Evolutionary conservation across 2,888 invertebrate species (phyloP).

Genomic region (Linnaemya tessellans): DNA sequence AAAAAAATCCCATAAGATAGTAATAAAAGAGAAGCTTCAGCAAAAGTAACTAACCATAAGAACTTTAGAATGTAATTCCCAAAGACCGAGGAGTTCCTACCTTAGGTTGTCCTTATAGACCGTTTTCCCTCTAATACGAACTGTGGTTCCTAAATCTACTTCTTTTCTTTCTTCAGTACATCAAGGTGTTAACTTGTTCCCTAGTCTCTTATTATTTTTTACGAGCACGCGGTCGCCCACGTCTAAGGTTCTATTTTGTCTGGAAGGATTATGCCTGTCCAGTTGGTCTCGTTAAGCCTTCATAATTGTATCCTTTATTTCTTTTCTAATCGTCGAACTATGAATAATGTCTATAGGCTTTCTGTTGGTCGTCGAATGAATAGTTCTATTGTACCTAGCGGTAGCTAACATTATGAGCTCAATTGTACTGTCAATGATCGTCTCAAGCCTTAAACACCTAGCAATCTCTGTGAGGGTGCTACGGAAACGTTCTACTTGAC

Average conservation of each 20-base stretch:
- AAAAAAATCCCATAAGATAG: constrained; percentile 4
- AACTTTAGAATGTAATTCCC: not conserved
- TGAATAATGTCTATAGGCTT: constrained; percentile 45
- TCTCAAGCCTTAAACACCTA: constrained; percentile 37
- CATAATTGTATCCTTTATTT: not conserved
- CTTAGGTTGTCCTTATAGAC: constrained; percentile 1
- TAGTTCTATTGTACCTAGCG: constrained; percentile 60
- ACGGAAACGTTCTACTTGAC: constrained; percentile 70
- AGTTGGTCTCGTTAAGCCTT: not conserved
- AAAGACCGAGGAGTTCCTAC: not conserved
- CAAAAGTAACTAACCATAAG: not conserved
- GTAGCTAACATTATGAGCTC: constrained; percentile 52
- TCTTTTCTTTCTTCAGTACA: not conserved
- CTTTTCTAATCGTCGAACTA: not conserved
- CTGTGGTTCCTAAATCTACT: constrained; percentile 25
- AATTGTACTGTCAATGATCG: not conserved
- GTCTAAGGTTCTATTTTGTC: constrained; percentile 27
- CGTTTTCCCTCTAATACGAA: too few species aligned
- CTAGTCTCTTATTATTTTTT: constrained; percentile 38
- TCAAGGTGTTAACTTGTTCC: constrained; percentile 29
- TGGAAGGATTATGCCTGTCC: too few species aligned
- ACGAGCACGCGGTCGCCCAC: constrained; percentile 3
- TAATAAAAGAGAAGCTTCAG: not conserved
- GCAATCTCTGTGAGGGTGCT: constrained; percentile 72
- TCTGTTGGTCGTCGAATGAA: constrained; percentile 57